Evolutionary conservation across 2,113 vertebrate species (phyloP).

Genomic region (Chunga burmeisteri): DNA sequence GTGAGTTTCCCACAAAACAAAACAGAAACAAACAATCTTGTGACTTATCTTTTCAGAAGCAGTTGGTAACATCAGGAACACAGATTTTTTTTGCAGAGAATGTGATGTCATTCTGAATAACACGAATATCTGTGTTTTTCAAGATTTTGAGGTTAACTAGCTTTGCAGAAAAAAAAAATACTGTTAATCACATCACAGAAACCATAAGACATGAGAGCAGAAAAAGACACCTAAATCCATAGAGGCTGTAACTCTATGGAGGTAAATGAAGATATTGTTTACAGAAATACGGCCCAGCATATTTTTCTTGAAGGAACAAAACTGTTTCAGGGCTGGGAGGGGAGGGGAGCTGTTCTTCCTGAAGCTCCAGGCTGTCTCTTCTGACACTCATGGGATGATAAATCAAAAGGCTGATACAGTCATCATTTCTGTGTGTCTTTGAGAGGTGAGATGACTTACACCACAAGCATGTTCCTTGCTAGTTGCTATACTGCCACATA

Average conservation of each 20-base stretch:
- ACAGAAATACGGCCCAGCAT: background rate
- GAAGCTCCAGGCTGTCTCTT: background rate
- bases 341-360: background rate
- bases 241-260: background rate
- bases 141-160: background rate
- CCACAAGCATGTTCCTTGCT: background rate
- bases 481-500: background rate
- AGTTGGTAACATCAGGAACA: background rate
- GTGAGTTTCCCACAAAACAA: background rate
- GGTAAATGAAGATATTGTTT: background rate
- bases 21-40: background rate
- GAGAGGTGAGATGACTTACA: background rate
- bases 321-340: background rate
- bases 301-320: background rate
- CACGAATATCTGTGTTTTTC: background rate
- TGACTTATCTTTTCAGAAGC: background rate
- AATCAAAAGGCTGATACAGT: background rate
- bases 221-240: background rate
- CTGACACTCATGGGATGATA: background rate
- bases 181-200: background rate
- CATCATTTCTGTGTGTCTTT: background rate
- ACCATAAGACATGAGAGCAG: background rate
- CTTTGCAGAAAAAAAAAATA: background rate
- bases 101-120: background rate
- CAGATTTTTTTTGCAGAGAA: background rate